These are phyloP conservation scores for Pachymerium ferrugineum DNA, from an alignment of 2,888 invertebrate genomes.

Conservation along the genomic window DNA sequence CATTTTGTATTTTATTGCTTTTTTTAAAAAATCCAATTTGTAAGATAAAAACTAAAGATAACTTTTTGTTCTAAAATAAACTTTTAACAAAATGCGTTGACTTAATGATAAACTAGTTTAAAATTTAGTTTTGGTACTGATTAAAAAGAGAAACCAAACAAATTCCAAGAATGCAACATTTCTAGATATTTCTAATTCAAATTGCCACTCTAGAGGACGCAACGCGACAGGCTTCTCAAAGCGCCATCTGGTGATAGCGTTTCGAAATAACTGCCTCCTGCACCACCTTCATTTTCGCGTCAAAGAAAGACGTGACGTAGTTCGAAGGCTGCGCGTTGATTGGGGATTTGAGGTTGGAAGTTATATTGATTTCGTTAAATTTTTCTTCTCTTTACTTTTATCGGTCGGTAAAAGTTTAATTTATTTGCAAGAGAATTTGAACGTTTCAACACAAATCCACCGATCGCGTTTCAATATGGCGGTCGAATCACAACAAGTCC, in stretches of 20 bases:
- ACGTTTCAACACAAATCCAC: not conserved
- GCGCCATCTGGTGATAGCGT: not conserved
- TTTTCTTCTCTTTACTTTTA: conserved; percentile 4
- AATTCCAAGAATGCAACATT: no score
- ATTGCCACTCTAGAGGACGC: not conserved
- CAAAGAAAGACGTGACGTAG: conserved; percentile 16
- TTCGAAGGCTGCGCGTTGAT: conserved; percentile 2
- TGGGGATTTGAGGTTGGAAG: not conserved
- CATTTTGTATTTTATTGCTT: no score
- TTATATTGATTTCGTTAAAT: not conserved
- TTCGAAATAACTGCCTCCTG: not conserved
- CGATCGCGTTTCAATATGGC: conserved; percentile 31
- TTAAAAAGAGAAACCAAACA: no score
- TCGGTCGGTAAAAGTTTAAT: not conserved
- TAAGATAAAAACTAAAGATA: no score
- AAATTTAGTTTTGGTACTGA: no score
- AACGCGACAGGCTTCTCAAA: not conserved
- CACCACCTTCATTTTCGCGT: not conserved
- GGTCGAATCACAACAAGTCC: conserved; percentile 32
- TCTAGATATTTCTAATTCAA: no score
- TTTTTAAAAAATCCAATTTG: no score
- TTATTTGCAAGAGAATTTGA: not conserved
- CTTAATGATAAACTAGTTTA: no score
- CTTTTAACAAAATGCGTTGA: no score
- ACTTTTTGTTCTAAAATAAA: no score